A percentile compares a stretch with the other conserved stretches of the same genome.
phyloP scores from a whole-genome alignment of 2,113 vertebrate species.

The Chionomys nivalis region DNA sequence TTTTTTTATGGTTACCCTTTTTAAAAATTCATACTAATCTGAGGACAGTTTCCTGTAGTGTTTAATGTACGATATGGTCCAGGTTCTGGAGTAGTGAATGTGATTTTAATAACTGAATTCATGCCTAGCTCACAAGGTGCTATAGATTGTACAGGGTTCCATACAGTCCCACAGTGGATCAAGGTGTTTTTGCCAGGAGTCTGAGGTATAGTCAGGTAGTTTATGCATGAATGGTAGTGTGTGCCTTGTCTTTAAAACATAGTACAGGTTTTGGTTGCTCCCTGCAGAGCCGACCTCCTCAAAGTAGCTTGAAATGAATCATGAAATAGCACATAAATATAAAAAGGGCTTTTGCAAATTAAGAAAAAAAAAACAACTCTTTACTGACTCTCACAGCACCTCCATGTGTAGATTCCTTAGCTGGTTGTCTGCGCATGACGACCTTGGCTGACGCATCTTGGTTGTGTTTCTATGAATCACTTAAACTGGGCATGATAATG shows the following conservation, averaged over 20 bases:
- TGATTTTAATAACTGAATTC: not conserved
- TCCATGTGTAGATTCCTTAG: not conserved
- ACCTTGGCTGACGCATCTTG: no score
- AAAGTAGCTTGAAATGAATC: not conserved
- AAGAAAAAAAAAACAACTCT: not conserved
- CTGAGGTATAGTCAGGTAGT: rapidly evolving
- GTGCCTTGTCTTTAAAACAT: not conserved
- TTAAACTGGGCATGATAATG: not conserved
- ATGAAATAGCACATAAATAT: not conserved
- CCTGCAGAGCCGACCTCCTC: not conserved
- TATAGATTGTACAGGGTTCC: rapidly evolving
- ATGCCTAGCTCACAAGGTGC: rapidly evolving
- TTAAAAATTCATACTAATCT: not conserved
- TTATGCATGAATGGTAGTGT: not conserved
- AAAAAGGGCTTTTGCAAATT: not conserved
- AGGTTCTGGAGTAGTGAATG: not conserved
- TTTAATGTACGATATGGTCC: not conserved
- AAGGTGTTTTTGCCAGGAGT: not conserved
- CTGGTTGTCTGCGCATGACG: no score
- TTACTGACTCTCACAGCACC: rapidly evolving
- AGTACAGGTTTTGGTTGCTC: no score
- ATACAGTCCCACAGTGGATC: rapidly evolving
- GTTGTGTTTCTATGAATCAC: not conserved
- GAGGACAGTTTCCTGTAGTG: not conserved
- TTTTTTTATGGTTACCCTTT: not conserved